Base-by-base conservation (phyloP, 2,888 invertebrate genomes). In the Epirrita christyi region DNA sequence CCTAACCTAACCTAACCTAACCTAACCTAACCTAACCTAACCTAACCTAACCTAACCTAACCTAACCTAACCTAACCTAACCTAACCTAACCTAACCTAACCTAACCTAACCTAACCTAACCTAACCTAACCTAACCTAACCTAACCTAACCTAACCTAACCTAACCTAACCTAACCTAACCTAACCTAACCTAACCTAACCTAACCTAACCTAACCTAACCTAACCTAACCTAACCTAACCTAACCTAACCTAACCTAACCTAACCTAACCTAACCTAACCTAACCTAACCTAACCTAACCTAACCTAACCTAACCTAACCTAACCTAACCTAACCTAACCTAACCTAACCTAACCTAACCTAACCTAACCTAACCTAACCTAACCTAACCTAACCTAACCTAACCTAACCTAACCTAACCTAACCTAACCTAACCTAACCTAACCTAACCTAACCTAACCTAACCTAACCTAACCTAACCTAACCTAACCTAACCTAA, bases 81-180 rank as follows among this genome's bases (percentile, higher is more conserved):
- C 61, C 56, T 56, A 53, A 46, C 50, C 50, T 53, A 54, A 53
- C 54, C 58, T 52, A 58, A 51, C 61, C 55, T 45, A 58, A 55
- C 61, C 55, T 55, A 62, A 62, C 61, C 58, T 55, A 62, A 58
- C 58, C 58, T 58, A 58, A 58, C 61, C 58, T 53, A 62, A 62
- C 61, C 63, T 59, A 62, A 62, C 62, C 59, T 59, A 58, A 58
- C 62, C 55, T 55, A 59, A 59, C 58, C 58, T 58, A 61, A 56
- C 61, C 50, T 51, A 56, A 53, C 54, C 54, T 50, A 61, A 61
- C 54, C 56, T 47, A 61, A 61, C 59, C 51, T 59, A 51, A 51
- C 59, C 47, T 50, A 50, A 54, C 50, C 54, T 59, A 50, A 54
- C 54, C 46, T 55, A 54, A 42, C 54, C 54, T 47, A 55, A 59